phyloP scores from a whole-genome alignment of 2,113 vertebrate genomes.

The Hiodon tergisus region DNA sequence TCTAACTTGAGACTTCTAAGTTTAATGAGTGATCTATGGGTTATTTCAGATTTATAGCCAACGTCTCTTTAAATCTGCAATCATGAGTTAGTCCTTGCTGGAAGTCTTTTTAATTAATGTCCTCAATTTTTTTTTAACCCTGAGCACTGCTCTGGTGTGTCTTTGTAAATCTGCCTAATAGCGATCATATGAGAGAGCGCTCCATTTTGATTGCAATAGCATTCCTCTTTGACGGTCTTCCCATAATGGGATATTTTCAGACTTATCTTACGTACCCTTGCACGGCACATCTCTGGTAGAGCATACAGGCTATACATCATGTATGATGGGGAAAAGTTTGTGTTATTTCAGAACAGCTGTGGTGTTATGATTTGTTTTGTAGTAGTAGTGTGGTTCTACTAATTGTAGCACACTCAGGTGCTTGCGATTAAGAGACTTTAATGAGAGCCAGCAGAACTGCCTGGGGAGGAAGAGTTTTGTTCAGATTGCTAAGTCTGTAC shows the following conservation, averaged over 20 bases:
- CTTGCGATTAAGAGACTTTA: too few relatives aligned
- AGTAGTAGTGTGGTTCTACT: too few relatives aligned
- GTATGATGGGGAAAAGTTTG: conserved; percentile 17
- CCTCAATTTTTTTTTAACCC: conserved; percentile 31
- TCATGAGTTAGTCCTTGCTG: conserved; percentile 45
- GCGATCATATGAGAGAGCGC: conserved; percentile 22
- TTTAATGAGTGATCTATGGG: conserved; percentile 48
- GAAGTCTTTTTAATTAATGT: conserved; percentile 46
- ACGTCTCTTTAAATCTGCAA: conserved; percentile 39
- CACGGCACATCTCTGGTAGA: conserved; percentile 24
- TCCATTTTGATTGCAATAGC: conserved; percentile 16
- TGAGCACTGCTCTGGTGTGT: conserved; percentile 18
- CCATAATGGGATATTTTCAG: conserved; percentile 48
- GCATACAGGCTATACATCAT: conserved; percentile 20
- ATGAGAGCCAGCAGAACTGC: too few relatives aligned
- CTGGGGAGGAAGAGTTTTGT: too few relatives aligned
- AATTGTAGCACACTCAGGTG: too few relatives aligned
- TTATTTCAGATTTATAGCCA: conserved; percentile 43
- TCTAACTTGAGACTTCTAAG: conserved; percentile 23
- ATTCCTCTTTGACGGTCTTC: conserved; percentile 39
- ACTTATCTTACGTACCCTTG: conserved; percentile 40
- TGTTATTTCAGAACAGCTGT: background rate
- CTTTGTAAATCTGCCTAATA: conserved; percentile 43
- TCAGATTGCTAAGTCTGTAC: too few relatives aligned
- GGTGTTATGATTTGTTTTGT: too few relatives aligned